A percentile compares a stretch with the other conserved stretches of the same genome.
Evolutionary conservation across 2,113 vertebrate genomes (phyloP).

Genomic region (Lasiurus cinereus): DNA sequence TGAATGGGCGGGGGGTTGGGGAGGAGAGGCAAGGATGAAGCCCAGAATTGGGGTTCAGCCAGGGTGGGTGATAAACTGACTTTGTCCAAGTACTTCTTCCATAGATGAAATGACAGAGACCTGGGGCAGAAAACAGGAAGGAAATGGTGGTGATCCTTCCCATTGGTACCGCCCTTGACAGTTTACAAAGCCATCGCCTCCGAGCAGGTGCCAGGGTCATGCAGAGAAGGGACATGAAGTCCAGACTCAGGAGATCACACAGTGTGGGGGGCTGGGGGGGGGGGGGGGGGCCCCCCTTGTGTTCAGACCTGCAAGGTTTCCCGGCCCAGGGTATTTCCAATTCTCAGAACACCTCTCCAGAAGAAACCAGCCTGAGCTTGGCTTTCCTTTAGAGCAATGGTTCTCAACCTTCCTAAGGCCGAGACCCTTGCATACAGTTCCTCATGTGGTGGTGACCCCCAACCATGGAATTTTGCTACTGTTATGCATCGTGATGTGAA

Average conservation of each 20-base stretch:
- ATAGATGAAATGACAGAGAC: neutral
- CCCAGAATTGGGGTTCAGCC: neutral
- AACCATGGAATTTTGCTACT: no score
- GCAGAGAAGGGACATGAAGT: neutral
- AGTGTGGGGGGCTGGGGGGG: no score
- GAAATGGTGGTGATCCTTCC: neutral
- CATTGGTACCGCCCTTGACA: accelerated
- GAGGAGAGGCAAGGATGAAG: neutral
- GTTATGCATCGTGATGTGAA: no score
- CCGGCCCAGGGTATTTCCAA: neutral
- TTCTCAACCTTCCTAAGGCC: no score
- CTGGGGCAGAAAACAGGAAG: no score
- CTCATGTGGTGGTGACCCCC: no score
- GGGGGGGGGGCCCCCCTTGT: neutral
- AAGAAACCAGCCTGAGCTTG: neutral
- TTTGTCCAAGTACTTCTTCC: neutral
- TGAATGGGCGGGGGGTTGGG: neutral
- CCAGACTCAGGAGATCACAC: neutral
- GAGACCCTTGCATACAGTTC: no score
- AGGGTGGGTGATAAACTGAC: neutral
- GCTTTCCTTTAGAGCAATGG: neutral
- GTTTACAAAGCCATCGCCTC: neutral
- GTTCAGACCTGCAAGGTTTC: neutral
- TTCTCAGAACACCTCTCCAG: neutral
- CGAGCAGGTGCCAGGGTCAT: neutral